phyloP scores from a whole-genome alignment of 2,888 invertebrate genomes.

The Hydroisotoma schaefferi region DNA sequence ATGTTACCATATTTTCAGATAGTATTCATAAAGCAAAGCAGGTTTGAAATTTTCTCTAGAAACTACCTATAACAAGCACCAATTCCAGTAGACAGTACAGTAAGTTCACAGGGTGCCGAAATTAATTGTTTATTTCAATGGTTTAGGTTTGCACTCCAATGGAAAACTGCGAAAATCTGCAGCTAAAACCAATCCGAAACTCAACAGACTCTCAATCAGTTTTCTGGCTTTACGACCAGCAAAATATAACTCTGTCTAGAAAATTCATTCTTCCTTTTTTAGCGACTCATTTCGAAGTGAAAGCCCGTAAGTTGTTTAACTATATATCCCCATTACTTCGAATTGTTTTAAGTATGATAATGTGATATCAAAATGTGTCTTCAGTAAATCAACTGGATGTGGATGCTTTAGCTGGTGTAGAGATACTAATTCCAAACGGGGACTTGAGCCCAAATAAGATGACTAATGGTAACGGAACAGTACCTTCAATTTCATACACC shows the following conservation, averaged over 20 bases:
- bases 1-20: conserved; percentile 47
- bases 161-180: conserved; percentile 39
- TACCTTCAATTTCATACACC: conserved; percentile 46
- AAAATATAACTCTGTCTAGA: conserved; percentile 39
- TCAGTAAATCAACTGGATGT: conserved; percentile 44
- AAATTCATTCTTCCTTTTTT: conserved; percentile 48
- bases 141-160: conserved; percentile 42
- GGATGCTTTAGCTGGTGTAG: conserved; percentile 47
- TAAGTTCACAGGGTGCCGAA: too few species aligned
- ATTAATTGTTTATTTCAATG: conserved; percentile 9
- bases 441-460: conserved; percentile 47
- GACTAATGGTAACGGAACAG: conserved; percentile 17
- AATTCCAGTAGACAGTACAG: too few species aligned
- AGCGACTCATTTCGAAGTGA: conserved; percentile 45
- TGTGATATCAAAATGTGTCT: too few species aligned
- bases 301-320: conserved; percentile 40
- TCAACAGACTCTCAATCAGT: conserved; percentile 40
- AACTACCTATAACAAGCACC: background rate
- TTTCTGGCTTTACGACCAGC: conserved; percentile 41
- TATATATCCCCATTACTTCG: background rate
- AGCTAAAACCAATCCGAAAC: conserved; percentile 37
- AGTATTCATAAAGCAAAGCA: conserved; percentile 47
- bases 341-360: background rate
- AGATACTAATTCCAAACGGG: conserved; percentile 45
- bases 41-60: conserved; percentile 16